These are phyloP conservation scores for Oncopodura yosiiana DNA, from an alignment of 1,140 invertebrate genomes.

Conservation along the genomic window DNA sequence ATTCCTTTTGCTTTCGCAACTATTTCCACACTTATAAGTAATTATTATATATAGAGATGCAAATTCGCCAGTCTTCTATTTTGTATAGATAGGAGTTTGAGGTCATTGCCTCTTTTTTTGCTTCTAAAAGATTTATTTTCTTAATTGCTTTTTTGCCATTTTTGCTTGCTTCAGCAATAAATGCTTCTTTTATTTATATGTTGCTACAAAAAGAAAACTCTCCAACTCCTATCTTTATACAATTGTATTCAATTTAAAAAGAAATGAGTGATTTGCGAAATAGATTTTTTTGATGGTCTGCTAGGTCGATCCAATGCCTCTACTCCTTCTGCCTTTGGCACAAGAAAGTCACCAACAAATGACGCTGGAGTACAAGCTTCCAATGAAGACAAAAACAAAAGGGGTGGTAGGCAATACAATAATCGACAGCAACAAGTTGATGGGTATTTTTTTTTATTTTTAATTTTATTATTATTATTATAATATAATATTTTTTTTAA, in stretches of 20 bases:
- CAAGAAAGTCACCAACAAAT: slow-evolving; percentile 66
- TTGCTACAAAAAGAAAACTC: neutral
- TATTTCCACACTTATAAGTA: no score
- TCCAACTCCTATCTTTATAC: slow-evolving; percentile 14
- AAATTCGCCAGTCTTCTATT: no score
- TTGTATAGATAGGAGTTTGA: no score
- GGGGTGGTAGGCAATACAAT: slow-evolving; percentile 10
- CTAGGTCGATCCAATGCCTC: slow-evolving; percentile 42
- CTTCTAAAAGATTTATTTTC: neutral
- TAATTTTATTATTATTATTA: neutral
- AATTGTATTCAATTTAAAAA: neutral
- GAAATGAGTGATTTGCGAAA: slow-evolving; percentile 18
- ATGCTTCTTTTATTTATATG: neutral
- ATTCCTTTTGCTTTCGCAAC: no score
- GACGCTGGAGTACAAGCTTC: slow-evolving; percentile 68
- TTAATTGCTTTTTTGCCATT: neutral
- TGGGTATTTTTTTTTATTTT: slow-evolving; percentile 2
- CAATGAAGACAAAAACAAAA: slow-evolving; percentile 22
- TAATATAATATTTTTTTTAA: neutral
- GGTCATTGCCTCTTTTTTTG: neutral
- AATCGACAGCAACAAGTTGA: slow-evolving; percentile 21
- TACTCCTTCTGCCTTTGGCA: slow-evolving; percentile 57
- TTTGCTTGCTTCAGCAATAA: no score
- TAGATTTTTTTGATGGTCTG: slow-evolving; percentile 24
- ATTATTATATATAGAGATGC: no score